Evolutionary conservation across 2,113 vertebrate species (phyloP).

Genomic region (Martes martes): DNA sequence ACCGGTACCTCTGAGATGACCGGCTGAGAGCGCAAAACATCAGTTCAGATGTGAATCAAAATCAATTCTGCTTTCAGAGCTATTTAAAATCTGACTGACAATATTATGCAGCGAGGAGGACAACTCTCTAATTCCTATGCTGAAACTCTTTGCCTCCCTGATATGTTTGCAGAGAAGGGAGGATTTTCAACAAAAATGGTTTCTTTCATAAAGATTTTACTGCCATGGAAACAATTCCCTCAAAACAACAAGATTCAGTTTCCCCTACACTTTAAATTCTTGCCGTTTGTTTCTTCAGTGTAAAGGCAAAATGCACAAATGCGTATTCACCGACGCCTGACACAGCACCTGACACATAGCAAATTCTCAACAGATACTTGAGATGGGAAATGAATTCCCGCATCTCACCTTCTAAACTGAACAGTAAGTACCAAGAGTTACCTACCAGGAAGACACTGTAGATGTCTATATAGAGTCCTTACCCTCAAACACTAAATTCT

Average conservation of each 20-base stretch:
- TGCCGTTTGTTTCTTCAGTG: not conserved
- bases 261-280: not conserved
- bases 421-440: not conserved
- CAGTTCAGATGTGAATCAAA: constrained; percentile 5
- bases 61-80: not conserved
- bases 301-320: not conserved
- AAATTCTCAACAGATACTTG: not conserved
- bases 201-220: constrained; percentile 26
- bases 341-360: not conserved
- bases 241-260: not conserved
- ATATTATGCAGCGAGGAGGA: not conserved
- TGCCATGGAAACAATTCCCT: not conserved
- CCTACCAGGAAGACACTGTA: not conserved
- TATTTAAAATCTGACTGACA: not conserved
- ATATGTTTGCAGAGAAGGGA: not conserved
- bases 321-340: not conserved
- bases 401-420: not conserved
- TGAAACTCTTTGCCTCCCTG: not conserved
- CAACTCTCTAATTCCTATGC: not conserved
- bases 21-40: not conserved
- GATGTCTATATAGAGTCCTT: not conserved
- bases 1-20: not conserved
- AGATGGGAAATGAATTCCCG: not conserved
- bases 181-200: constrained; percentile 17
- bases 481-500: not conserved